Evolutionary conservation across 2,797 vertebrate genomes (phyloP), one percentile per base, ranked within the genome.

Genomic region (Dermochelys coriacea): DNA sequence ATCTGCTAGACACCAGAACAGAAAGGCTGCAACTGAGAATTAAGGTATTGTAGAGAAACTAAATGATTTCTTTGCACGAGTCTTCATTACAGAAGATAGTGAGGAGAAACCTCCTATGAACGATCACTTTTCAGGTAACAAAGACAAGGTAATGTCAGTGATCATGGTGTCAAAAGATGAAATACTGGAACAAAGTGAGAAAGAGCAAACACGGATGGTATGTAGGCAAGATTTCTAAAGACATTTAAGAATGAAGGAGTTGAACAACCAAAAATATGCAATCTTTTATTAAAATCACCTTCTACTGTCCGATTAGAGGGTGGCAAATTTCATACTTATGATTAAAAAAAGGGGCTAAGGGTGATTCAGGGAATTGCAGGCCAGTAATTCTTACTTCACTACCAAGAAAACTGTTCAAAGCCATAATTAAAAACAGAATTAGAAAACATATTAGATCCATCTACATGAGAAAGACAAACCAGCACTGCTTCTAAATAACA

Each of bases 381-480:
- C 87, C 75, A 51, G 3, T 61, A 85, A n/a, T 47, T 15, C 45
- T 47, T 77, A 27, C 71, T 75, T 75, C 41, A 75, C 2, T 75
- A 27, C 1, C 2, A 83, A 82, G 45, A 93, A 86, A 91, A 93
- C 8, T 12, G 8, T 37, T 86, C 31, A 50, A 18, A 77, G 27
- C 41, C 15, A 29, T 49, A 49, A 77, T 77, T 49, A 49, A 31
- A 77, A 49, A 16, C 25, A 49, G 27, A 77, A 31, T 77, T 77
- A 55, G 68, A 90, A 93, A 41, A 64, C 64, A 41, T 41, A 37
- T 37, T 71, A 71, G 0, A 3, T n/a, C 94, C 93, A 89, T 41
- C 52, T 68, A 90, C 8, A 1, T 15, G 84, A 75, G 11, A 93
- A 19, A 92, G 89, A 93, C 59, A 95, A 94, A 59, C 49, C 59